Conservation (phyloP, 2,888 invertebrate genomes). For the Poecilobothrus nobilitatus region DNA sequence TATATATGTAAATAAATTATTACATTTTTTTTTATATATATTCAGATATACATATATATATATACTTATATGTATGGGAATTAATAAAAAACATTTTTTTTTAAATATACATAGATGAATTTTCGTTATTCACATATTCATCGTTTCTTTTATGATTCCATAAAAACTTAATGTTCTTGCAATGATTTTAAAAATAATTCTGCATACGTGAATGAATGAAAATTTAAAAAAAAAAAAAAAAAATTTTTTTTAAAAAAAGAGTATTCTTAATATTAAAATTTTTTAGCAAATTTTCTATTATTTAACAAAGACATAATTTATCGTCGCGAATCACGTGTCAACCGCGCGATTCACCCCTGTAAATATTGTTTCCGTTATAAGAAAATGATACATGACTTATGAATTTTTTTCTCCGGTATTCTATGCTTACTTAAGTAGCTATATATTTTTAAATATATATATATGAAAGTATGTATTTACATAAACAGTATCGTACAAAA, state of each 20-base stretch:
- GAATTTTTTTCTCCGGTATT: neutral
- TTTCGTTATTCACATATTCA: neutral
- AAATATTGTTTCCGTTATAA: conserved; percentile 30
- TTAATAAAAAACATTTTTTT: neutral
- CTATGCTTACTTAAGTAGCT: neutral
- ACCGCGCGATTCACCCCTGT: conserved; percentile 39
- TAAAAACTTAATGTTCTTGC: neutral
- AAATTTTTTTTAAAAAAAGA: too few relatives aligned
- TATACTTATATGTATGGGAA: neutral
- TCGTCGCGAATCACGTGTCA: conserved; percentile 43
- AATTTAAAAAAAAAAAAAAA: neutral
- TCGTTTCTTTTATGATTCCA: neutral
- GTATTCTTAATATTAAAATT: neutral
- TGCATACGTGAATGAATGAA: neutral
- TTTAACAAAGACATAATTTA: conserved; percentile 34
- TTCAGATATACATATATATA: neutral
- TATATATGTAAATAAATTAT: neutral
- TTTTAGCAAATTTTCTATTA: neutral
- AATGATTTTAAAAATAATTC: neutral
- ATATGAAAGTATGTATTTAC: too few relatives aligned
- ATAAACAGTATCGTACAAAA: too few relatives aligned
- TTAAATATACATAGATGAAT: neutral
- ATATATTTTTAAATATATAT: too few relatives aligned
- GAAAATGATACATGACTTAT: conserved; percentile 27
- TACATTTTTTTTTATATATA: neutral